phyloP scores from a whole-genome alignment of 2,797 vertebrate genomes.

The Pogoniulus pusillus region DNA sequence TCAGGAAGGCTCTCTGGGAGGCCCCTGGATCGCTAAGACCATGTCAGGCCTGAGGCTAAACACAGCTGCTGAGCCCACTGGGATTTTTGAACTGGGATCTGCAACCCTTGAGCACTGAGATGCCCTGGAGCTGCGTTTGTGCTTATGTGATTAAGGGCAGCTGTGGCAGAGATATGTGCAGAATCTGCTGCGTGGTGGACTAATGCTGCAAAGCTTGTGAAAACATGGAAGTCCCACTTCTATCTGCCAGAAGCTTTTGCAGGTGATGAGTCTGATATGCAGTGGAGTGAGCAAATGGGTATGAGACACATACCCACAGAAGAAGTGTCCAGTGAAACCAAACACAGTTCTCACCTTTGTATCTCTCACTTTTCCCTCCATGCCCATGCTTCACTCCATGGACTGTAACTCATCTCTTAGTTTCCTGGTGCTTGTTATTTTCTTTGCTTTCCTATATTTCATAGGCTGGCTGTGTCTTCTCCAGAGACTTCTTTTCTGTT shows the following conservation, averaged over 20 bases:
- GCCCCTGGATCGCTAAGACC: background rate
- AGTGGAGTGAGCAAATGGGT: background rate
- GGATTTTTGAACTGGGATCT: background rate
- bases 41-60: background rate
- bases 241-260: background rate
- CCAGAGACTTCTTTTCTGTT: background rate
- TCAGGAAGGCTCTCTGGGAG: background rate
- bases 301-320: too few relatives aligned
- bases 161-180: rapidly evolving
- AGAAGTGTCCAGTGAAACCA: background rate
- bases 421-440: background rate
- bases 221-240: background rate
- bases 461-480: background rate
- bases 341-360: background rate
- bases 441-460: background rate
- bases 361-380: background rate
- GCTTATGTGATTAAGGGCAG: rapidly evolving
- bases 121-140: background rate
- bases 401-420: background rate
- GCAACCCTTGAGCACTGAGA: background rate
- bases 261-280: background rate
- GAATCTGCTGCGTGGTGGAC: background rate
- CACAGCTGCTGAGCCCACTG: background rate
- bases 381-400: background rate
- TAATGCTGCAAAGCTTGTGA: background rate